These are phyloP conservation scores for Mormyrus iriodes DNA, from an alignment of 2,113 vertebrate genomes.

Conservation along the genomic window DNA sequence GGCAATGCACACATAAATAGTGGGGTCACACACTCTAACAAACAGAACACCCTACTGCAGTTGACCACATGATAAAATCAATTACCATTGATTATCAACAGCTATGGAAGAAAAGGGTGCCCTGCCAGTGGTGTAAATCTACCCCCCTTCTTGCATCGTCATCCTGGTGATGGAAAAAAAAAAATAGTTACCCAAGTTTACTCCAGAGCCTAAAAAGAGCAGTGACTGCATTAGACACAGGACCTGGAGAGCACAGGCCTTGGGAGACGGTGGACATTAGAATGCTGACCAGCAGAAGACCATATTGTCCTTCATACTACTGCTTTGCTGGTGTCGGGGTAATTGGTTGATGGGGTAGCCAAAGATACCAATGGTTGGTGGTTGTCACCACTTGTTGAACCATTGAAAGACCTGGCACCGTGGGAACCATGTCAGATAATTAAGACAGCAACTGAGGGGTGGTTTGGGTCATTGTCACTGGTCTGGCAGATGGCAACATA, in stretches of 20 bases:
- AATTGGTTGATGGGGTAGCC: background rate
- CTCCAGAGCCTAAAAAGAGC: background rate
- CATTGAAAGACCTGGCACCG: too few relatives aligned
- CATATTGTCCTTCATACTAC: background rate
- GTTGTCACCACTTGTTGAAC: background rate
- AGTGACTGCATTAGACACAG: background rate
- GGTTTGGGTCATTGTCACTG: background rate
- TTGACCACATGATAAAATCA: background rate
- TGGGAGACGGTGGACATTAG: background rate
- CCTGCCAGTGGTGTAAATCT: background rate
- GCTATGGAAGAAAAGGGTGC: background rate
- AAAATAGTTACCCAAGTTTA: background rate
- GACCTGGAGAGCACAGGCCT: background rate
- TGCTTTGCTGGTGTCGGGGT: background rate
- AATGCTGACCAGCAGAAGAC: background rate
- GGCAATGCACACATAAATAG: background rate
- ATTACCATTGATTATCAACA: background rate
- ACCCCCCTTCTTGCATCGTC: background rate
- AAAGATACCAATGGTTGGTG: background rate
- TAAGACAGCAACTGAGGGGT: background rate
- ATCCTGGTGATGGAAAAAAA: background rate
- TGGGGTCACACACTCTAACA: background rate
- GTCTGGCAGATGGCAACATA: background rate
- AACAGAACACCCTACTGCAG: background rate
- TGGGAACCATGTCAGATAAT: background rate